A percentile compares a stretch with the other conserved stretches of the same genome.
phyloP scores from a whole-genome alignment of 2,797 vertebrate species.

The Valencia hispanica region DNA sequence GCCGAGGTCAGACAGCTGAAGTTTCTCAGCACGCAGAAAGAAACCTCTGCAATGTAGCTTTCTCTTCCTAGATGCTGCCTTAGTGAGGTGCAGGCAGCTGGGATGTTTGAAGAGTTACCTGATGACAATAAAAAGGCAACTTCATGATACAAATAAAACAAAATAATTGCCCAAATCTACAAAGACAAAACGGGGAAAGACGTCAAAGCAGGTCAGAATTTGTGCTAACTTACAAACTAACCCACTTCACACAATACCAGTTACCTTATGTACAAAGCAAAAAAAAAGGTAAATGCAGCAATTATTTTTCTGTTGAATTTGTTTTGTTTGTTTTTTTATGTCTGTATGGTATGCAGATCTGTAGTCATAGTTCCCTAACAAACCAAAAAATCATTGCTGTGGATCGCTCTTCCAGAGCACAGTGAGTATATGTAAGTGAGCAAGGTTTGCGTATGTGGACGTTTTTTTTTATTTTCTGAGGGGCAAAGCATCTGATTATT shows the following conservation, averaged over 20 bases:
- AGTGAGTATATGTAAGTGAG: too few species aligned
- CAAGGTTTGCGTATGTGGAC: too few species aligned
- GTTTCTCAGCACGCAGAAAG: background rate
- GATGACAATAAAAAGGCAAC: background rate
- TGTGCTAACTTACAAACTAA: background rate
- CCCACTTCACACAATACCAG: background rate
- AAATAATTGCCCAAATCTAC: background rate
- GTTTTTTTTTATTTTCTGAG: too few species aligned
- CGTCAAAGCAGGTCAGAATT: background rate
- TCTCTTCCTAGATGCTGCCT: background rate
- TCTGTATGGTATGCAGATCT: background rate
- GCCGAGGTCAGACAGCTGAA: slow-evolving; percentile 23
- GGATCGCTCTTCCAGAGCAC: too few species aligned
- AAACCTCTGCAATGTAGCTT: slow-evolving; percentile 13
- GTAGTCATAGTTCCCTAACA: background rate
- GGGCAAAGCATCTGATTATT: background rate
- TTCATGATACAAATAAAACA: background rate
- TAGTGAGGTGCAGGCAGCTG: background rate
- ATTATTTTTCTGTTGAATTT: too few species aligned
- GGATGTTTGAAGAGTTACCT: slow-evolving; percentile 8
- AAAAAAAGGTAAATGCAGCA: too few species aligned
- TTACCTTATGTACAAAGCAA: background rate
- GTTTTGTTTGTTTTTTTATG: too few species aligned
- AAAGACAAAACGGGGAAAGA: background rate
- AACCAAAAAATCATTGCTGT: too few species aligned